Evolutionary conservation across 2,797 vertebrate genomes (phyloP).

Genomic region (Hemitrygon akajei): DNA sequence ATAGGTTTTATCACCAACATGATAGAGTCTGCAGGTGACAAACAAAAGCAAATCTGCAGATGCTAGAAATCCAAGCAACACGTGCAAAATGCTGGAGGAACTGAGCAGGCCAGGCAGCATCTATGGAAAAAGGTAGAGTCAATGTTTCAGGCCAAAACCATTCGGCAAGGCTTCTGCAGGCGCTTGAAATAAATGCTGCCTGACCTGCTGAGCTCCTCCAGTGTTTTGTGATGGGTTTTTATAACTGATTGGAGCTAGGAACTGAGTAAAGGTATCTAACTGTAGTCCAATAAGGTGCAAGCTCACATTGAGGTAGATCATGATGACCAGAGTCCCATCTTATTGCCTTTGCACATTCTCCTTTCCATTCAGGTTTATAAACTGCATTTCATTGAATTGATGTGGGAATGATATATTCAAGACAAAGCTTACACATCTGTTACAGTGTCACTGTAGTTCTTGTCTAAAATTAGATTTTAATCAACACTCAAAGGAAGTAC

Average conservation of each 20-base stretch:
- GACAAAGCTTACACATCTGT: background rate
- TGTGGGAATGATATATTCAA: background rate
- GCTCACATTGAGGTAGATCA: no score
- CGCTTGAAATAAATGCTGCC: no score
- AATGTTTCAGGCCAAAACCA: no score
- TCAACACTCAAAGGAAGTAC: background rate
- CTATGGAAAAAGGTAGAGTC: no score
- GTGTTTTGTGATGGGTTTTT: background rate
- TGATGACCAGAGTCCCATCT: no score
- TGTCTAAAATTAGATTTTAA: background rate
- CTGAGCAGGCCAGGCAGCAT: no score
- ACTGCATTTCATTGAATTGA: background rate
- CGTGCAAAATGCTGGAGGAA: no score
- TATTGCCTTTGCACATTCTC: background rate
- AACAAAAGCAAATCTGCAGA: no score
- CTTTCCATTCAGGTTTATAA: background rate
- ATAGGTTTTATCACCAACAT: background rate
- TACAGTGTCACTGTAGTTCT: background rate
- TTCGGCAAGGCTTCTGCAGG: no score
- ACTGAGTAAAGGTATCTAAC: background rate
- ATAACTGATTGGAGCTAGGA: background rate
- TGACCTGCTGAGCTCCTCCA: no score
- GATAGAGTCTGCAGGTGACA: no score
- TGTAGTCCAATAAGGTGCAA: background rate
- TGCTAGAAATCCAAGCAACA: no score